Conservation (phyloP, 1,140 invertebrate genomes). For the Magallana angulata region DNA sequence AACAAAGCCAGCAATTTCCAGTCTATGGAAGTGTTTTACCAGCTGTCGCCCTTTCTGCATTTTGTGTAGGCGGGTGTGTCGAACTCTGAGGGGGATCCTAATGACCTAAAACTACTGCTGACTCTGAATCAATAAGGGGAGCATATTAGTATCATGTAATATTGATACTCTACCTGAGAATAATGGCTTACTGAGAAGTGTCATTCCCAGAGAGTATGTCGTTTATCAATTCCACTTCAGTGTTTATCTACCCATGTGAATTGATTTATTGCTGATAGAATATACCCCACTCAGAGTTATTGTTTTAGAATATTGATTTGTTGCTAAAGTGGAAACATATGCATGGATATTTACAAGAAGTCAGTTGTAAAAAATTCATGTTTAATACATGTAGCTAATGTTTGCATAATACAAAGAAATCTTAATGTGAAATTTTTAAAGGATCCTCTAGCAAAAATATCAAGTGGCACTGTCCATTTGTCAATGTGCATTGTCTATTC, state of each 20-base stretch:
- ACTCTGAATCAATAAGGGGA: neutral
- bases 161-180: conserved; percentile 25
- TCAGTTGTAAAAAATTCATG: no score
- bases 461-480: no score
- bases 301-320: conserved; percentile 5
- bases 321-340: neutral
- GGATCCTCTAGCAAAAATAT: no score
- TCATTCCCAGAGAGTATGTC: neutral
- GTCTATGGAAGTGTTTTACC: neutral
- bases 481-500: no score
- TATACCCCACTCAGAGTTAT: neutral
- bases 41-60: neutral
- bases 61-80: neutral
- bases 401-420: no score
- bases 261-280: neutral
- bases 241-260: neutral
- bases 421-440: no score
- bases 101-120: neutral
- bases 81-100: conserved; percentile 1
- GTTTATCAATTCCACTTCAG: neutral
- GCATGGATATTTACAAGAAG: neutral
- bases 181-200: neutral
- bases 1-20: neutral
- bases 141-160: conserved; percentile 28
- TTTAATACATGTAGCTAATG: no score